A percentile compares a stretch with the other conserved stretches of the same genome.
Conservation (phyloP, 2,888 invertebrate species). For the Hirtodrosophila confusa region DNA sequence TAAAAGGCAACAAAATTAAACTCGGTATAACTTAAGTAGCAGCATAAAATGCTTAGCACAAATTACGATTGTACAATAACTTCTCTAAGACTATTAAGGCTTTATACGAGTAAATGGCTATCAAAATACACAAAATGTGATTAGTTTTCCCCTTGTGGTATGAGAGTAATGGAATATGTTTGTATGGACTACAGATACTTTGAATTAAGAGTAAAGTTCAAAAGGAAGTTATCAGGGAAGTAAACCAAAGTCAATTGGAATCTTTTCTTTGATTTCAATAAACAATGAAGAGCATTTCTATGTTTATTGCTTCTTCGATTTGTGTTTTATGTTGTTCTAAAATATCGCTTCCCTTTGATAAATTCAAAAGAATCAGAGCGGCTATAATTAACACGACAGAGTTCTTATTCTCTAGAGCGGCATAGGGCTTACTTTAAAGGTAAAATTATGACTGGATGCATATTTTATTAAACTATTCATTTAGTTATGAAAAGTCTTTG, state of each 20-base stretch:
- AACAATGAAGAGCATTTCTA: too few species aligned
- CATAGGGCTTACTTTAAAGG: too few species aligned
- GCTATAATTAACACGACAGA: too few species aligned
- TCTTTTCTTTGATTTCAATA: too few species aligned
- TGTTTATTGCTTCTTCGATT: too few species aligned
- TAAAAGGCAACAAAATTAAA: constrained; percentile 34
- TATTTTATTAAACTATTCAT: too few species aligned
- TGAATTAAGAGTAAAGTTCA: background rate
- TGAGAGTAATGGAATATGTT: constrained; percentile 15
- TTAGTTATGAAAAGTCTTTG: too few species aligned
- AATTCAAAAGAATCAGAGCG: too few species aligned
- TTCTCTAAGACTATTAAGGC: constrained; percentile 35
- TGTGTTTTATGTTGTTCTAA: too few species aligned
- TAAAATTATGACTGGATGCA: too few species aligned
- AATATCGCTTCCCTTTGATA: too few species aligned
- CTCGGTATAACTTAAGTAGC: constrained; percentile 35
- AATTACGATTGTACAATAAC: constrained; percentile 37
- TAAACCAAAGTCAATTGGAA: background rate
- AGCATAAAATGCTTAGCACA: constrained; percentile 39
- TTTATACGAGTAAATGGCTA: constrained; percentile 24
- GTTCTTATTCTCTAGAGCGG: too few species aligned
- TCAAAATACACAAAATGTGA: constrained; percentile 13
- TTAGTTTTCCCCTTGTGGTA: background rate
- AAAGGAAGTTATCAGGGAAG: background rate
- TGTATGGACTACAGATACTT: constrained; percentile 1